These are phyloP conservation scores for Ptychadena robeensis DNA, from an alignment of 2,797 vertebrate species.

Conservation along the genomic window DNA sequence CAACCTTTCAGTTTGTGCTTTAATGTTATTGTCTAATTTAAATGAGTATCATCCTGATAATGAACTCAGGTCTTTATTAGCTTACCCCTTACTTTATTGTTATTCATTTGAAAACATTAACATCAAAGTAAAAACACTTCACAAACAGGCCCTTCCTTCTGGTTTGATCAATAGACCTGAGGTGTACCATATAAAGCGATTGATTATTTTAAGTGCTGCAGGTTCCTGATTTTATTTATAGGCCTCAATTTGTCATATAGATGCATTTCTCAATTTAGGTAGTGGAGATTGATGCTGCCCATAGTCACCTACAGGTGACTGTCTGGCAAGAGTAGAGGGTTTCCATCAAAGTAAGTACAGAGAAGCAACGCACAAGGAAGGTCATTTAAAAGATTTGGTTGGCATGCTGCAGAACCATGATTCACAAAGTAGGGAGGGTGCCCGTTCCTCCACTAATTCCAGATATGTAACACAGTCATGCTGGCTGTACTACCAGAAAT, in stretches of 20 bases:
- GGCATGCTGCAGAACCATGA: background rate
- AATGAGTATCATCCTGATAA: slow-evolving; percentile 27
- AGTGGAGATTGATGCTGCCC: slow-evolving; percentile 46
- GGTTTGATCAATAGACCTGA: slow-evolving; percentile 50
- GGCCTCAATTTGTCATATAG: slow-evolving; percentile 27
- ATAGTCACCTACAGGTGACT: slow-evolving; percentile 45
- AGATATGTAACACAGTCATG: background rate
- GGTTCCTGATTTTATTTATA: slow-evolving; percentile 48
- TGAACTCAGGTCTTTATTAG: slow-evolving; percentile 44
- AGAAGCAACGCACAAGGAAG: slow-evolving; percentile 30
- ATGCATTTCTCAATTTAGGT: slow-evolving; percentile 55
- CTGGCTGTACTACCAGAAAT: background rate
- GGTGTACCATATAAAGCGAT: slow-evolving; percentile 54
- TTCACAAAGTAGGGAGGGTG: background rate
- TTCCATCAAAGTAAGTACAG: slow-evolving; percentile 48
- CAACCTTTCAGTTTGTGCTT: slow-evolving; percentile 1
- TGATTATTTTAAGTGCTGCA: slow-evolving; percentile 61
- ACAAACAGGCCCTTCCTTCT: slow-evolving; percentile 12
- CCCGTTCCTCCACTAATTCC: background rate
- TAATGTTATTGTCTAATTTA: slow-evolving; percentile 23
- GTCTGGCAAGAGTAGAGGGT: slow-evolving; percentile 41
- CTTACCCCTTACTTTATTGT: slow-evolving; percentile 47
- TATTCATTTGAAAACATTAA: slow-evolving; percentile 51
- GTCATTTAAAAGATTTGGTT: slow-evolving; percentile 40
- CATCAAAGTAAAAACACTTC: slow-evolving; percentile 50